A percentile compares a stretch with the other conserved stretches of the same genome.
These are phyloP conservation scores for Nannoperca australis DNA, from an alignment of 2,797 vertebrate species.

Conservation along the genomic window DNA sequence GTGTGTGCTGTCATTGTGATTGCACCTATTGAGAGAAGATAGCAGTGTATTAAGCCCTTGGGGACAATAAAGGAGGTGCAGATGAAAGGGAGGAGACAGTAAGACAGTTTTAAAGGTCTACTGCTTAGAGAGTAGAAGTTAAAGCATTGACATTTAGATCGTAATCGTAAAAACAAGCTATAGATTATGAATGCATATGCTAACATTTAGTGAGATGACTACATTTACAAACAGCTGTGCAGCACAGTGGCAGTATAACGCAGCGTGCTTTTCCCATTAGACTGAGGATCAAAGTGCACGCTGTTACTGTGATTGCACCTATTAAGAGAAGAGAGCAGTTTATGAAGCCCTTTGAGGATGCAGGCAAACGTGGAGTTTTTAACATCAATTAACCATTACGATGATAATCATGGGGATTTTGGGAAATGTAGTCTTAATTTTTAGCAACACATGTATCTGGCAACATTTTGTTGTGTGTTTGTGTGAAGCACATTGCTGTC, in stretches of 20 bases:
- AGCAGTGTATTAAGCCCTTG: conserved; percentile 33
- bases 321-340: conserved; percentile 34
- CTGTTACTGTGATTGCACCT: conserved; percentile 33
- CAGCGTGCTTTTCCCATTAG: conserved; percentile 27
- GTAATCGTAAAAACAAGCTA: not conserved
- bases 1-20: conserved; percentile 23
- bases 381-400: conserved; percentile 16
- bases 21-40: conserved; percentile 33
- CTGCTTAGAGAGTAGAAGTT: not conserved
- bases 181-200: not conserved
- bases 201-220: conserved; percentile 10
- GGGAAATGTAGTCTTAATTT: not conserved
- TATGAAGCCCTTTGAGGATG: conserved; percentile 27
- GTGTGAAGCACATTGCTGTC: conserved; percentile 1
- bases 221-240: conserved; percentile 43
- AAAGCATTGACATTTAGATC: not conserved
- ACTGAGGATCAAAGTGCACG: conserved; percentile 23
- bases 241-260: conserved; percentile 10
- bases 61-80: not conserved
- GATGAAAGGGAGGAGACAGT: conserved; percentile 7
- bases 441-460: not conserved
- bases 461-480: not conserved
- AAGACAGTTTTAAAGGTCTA: not conserved
- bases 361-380: not conserved
- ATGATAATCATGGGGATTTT: conserved; percentile 6